These are phyloP conservation scores for Dusona sp. DNA, from an alignment of 2,888 invertebrate genomes.

Conservation along the genomic window DNA sequence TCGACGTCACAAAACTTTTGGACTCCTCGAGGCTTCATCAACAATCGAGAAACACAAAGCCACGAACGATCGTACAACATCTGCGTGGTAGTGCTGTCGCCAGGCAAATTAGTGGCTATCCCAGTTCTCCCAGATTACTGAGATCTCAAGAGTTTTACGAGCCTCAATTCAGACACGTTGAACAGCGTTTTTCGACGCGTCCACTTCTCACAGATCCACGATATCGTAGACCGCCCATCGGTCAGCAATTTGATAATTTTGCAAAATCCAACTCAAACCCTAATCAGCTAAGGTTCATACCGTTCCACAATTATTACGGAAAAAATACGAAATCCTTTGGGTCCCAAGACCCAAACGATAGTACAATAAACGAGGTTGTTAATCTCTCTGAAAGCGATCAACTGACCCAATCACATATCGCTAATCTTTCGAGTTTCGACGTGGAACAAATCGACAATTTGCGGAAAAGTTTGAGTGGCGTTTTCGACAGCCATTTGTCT, in stretches of 20 bases:
- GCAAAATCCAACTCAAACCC: background rate
- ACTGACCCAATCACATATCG: conserved; percentile 1
- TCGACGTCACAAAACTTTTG: conserved; percentile 35
- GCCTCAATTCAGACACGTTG: background rate
- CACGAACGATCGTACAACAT: conserved; percentile 59
- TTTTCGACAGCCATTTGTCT: conserved; percentile 61
- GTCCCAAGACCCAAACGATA: background rate
- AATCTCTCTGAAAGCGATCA: conserved; percentile 9
- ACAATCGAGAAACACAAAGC: conserved; percentile 68
- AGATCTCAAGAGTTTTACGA: background rate
- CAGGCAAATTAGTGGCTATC: conserved; percentile 22
- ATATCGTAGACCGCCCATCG: conserved; percentile 23
- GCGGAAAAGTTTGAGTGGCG: conserved; percentile 58
- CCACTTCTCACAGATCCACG: conserved; percentile 8
- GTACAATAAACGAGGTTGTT: conserved; percentile 1
- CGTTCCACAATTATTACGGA: conserved; percentile 27
- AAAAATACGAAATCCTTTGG: conserved; percentile 8
- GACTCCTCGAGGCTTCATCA: conserved; percentile 61
- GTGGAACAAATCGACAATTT: conserved; percentile 57
- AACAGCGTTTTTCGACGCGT: background rate
- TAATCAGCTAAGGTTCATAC: conserved; percentile 63
- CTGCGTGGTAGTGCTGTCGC: conserved; percentile 48
- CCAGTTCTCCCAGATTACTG: conserved; percentile 5
- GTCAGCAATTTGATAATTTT: background rate
- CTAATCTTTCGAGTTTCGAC: conserved; percentile 56